Percentiles rank a stretch among this genome's conserved stretches.
Conservation (phyloP, 2,797 vertebrate species). For the Acanthornis magna region DNA sequence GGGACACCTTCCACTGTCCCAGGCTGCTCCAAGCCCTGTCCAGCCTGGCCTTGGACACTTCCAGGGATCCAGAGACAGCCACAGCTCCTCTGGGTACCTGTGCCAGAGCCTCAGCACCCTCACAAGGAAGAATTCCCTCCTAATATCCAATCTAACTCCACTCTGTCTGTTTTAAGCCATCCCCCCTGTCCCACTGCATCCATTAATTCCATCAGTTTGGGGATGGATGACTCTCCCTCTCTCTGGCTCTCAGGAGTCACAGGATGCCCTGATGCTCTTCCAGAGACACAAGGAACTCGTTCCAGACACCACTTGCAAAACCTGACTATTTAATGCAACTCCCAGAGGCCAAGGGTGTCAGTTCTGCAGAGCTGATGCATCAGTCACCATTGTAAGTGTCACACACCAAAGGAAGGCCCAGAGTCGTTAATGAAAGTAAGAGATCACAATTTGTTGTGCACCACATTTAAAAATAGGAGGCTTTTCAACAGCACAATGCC, state of each 20-base stretch:
- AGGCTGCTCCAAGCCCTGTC: fast-evolving
- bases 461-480: neutral
- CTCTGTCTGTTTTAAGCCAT: neutral
- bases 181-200: neutral
- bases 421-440: neutral
- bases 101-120: fast-evolving
- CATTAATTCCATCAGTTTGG: neutral
- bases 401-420: neutral
- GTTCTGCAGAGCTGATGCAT: neutral
- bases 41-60: neutral
- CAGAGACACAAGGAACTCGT: neutral
- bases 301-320: neutral
- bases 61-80: neutral
- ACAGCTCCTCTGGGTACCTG: neutral
- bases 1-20: fast-evolving
- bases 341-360: neutral
- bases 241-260: neutral
- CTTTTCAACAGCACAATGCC: neutral
- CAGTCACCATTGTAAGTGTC: neutral
- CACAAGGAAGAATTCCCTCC: neutral
- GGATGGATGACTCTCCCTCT: neutral
- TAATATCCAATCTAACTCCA: neutral
- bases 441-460: neutral
- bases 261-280: neutral
- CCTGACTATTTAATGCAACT: neutral